A percentile compares a stretch with the other conserved stretches of the same genome.
These are phyloP conservation scores for Akabosia matsudoensis DNA, from an alignment of 1,140 invertebrate species.

Conservation along the genomic window DNA sequence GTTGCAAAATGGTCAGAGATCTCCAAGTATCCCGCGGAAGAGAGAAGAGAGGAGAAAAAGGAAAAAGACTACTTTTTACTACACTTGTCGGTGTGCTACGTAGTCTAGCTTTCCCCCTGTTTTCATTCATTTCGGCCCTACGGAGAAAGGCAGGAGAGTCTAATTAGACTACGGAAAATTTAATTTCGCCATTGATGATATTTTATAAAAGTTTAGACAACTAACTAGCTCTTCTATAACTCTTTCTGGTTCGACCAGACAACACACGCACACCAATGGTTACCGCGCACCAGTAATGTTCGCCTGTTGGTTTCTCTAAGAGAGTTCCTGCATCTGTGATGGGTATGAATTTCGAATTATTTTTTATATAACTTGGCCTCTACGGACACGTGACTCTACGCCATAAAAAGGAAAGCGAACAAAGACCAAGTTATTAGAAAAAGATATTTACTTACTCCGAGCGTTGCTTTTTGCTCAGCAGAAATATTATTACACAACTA, in stretches of 20 bases:
- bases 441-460: no score
- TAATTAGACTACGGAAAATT: conserved; percentile 27
- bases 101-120: neutral
- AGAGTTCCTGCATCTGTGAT: no score
- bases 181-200: conserved; percentile 29
- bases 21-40: no score
- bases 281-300: neutral
- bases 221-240: conserved; percentile 10
- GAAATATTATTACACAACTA: no score
- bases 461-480: no score
- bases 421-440: no score
- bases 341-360: no score
- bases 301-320: no score
- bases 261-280: neutral
- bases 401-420: no score
- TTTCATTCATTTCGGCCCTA: neutral
- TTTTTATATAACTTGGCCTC: no score
- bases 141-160: conserved; percentile 9
- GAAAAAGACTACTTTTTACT: neutral
- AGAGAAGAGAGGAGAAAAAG: neutral
- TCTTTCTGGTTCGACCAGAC: neutral
- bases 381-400: no score
- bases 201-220: conserved; percentile 24
- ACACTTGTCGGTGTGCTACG: neutral
- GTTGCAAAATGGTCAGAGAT: neutral